Evolutionary conservation across 2,113 vertebrate genomes (phyloP), one percentile per base, ranked within the genome.

Genomic region (Trogon melanurus): DNA sequence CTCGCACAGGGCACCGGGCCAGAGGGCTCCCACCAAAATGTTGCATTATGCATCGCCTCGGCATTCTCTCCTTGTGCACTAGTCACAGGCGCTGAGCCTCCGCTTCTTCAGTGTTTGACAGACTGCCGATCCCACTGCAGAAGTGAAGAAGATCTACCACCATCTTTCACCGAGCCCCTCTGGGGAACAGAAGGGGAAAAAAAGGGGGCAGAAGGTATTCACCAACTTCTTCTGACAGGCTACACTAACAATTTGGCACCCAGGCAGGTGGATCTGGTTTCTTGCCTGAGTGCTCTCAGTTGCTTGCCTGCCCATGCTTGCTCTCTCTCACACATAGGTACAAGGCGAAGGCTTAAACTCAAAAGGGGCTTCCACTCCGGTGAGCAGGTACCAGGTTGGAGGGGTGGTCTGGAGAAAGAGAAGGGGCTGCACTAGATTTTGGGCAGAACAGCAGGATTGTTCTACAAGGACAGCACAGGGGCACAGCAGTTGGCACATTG

Each of bases 401-500:
- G 60, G 53, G 51, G 61, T 51, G 69, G 75, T 78, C 73, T 93
- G 93, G 36, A 78, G 75, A 79, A 85, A 89, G 89, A 79, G 85
- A 54, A 95, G 89, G 96, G 97, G 93, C 91, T 94, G 82, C 79
- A 95, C 78, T 62, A 94, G 95, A 60, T 85, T 88, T 90, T 67
- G 97, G 94, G 69, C 89, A 95, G 89, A 97, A 94, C 93, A 94
- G 85, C 89, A 96, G 92, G 81, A 86, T 88, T 91, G 93, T 84
- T 96, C 88, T 95, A 95, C 48, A 56, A 96, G 96, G 96, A 90
- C 81, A 85, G 95, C 94, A 96, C 56, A 95, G 89, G 91, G 94
- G 78, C 89, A 85, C 96, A 96, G 96, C 61, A 85, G 79, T 97
- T 98, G 98, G 98, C 97, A 98, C 97, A 50, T 92, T 91, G 93